These are phyloP conservation scores for Felis chaus DNA, from an alignment of 2,113 vertebrate genomes.

Conservation along the genomic window DNA sequence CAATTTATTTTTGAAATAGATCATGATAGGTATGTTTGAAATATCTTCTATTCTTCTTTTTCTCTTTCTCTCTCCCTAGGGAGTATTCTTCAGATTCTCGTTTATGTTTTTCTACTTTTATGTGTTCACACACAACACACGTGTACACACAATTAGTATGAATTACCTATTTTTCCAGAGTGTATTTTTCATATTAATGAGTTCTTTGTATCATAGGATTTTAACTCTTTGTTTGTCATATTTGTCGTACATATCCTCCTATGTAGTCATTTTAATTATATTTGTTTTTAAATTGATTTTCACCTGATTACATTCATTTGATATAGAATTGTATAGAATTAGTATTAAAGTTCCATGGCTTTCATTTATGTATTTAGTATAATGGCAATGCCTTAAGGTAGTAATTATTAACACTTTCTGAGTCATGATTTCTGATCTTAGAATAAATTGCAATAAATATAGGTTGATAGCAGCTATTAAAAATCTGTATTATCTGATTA, in stretches of 20 bases:
- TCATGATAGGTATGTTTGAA: neutral
- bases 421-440: neutral
- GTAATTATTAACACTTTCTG: neutral
- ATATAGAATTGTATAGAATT: neutral
- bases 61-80: neutral
- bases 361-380: neutral
- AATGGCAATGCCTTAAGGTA: neutral
- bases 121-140: neutral
- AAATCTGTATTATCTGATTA: slow-evolving; percentile 21
- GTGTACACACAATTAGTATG: neutral
- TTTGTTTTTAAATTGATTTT: slow-evolving; percentile 31
- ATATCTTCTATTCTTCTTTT: neutral
- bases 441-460: neutral
- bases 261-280: slow-evolving; percentile 13
- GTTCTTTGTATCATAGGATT: neutral
- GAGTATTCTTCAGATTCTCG: neutral
- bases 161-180: neutral
- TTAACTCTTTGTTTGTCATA: slow-evolving; percentile 11
- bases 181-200: slow-evolving; percentile 33
- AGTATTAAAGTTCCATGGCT: slow-evolving; percentile 1
- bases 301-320: slow-evolving; percentile 22
- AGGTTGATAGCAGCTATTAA: slow-evolving; percentile 39
- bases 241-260: slow-evolving; percentile 9
- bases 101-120: slow-evolving; percentile 16
- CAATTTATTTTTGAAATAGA: neutral